Conservation (phyloP, 2,797 vertebrate genomes). For the Sebastes trivittatus region DNA sequence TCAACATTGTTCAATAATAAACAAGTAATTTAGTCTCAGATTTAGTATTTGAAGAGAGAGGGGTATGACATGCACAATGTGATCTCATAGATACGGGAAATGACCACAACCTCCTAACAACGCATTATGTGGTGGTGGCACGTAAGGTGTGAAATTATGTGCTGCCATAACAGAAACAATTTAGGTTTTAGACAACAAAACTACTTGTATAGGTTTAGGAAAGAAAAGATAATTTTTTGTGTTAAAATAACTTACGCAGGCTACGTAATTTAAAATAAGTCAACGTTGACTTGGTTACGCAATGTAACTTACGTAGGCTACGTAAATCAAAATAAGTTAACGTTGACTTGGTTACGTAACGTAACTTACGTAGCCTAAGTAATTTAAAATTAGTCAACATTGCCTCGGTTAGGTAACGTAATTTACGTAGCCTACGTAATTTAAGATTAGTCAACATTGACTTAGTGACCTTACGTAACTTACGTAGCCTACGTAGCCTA, state of each 20-base stretch:
- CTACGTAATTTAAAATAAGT: too few species aligned
- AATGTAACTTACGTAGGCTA: too few species aligned
- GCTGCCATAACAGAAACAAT: neutral
- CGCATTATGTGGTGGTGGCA: too few species aligned
- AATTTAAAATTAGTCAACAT: too few species aligned
- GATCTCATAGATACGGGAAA: neutral
- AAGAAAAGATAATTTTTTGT: neutral
- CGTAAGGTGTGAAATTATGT: neutral
- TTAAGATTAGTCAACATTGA: too few species aligned
- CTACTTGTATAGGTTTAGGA: neutral
- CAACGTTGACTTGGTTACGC: rapidly evolving
- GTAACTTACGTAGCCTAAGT: too few species aligned
- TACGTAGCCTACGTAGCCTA: too few species aligned
- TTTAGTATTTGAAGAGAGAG: neutral
- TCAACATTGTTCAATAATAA: neutral
- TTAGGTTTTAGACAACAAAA: neutral
- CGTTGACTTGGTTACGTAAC: too few species aligned
- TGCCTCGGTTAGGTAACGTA: too few species aligned
- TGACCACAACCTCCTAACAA: neutral
- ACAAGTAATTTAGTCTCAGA: neutral
- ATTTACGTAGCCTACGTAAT: too few species aligned
- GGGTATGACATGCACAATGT: neutral
- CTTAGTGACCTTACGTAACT: too few species aligned
- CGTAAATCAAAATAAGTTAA: too few species aligned
- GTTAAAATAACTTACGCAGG: neutral